phyloP scores from a whole-genome alignment of 2,888 invertebrate species.

The Acrobeloides nanus region DNA sequence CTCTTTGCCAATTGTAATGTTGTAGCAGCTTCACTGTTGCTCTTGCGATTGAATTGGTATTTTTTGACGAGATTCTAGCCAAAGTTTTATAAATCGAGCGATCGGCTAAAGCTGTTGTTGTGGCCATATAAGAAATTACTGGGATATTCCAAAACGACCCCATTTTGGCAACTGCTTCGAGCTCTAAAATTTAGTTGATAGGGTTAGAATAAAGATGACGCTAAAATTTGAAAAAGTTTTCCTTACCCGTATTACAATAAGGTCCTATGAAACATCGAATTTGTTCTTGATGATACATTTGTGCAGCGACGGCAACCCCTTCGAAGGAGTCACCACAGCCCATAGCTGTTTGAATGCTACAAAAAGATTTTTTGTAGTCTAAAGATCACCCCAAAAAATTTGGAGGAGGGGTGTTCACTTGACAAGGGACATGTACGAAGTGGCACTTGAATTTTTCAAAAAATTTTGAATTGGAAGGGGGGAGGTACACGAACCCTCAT shows the following conservation, averaged over 20 bases:
- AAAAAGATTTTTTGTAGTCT: constrained; percentile 2
- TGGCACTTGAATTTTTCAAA: no score
- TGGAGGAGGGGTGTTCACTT: constrained; percentile 13
- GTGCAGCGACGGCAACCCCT: constrained; percentile 49
- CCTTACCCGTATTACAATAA: constrained; percentile 42
- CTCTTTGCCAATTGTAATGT: constrained; percentile 43
- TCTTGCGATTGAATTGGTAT: constrained; percentile 47
- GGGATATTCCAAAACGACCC: constrained; percentile 51
- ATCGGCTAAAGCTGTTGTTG: constrained; percentile 19
- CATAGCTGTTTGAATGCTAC: no score
- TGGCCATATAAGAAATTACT: constrained; percentile 47
- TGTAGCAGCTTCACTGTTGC: constrained; percentile 38
- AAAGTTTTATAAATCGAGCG: constrained; percentile 32
- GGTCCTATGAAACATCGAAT: constrained; percentile 49
- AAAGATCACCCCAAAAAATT: no score
- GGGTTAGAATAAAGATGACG: no score
- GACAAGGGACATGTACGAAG: no score
- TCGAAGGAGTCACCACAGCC: constrained; percentile 50
- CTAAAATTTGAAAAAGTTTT: neutral
- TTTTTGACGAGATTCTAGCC: constrained; percentile 34
- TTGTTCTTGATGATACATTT: constrained; percentile 48
- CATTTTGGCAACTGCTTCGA: constrained; percentile 49
- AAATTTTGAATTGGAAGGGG: constrained; percentile 26
- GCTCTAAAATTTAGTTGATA: constrained; percentile 5
- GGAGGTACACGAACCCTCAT: no score